These are phyloP conservation scores for Poecilus cupreus DNA, from an alignment of 2,888 invertebrate genomes.

Conservation along the genomic window DNA sequence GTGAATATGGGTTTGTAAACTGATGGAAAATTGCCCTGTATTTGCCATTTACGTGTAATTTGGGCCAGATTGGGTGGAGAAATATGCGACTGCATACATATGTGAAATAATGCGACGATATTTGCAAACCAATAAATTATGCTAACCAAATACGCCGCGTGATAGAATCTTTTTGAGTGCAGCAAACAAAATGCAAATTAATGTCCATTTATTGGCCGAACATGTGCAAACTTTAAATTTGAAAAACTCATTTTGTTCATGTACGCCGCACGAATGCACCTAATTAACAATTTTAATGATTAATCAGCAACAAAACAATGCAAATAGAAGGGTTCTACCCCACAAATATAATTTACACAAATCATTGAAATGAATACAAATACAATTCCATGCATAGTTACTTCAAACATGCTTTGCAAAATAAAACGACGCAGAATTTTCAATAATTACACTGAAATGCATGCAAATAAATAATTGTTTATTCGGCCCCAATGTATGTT, in stretches of 20 bases:
- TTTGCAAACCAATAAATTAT: slow-evolving; percentile 42
- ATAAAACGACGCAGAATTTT: background rate
- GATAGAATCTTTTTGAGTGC: slow-evolving; percentile 31
- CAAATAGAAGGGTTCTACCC: slow-evolving; percentile 33
- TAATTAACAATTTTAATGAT: slow-evolving; percentile 53
- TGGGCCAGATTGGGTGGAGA: background rate
- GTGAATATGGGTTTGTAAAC: too few species aligned
- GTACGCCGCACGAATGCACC: slow-evolving; percentile 31
- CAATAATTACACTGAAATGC: slow-evolving; percentile 4
- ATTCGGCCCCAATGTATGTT: background rate
- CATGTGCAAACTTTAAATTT: slow-evolving; percentile 41
- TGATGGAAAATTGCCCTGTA: too few species aligned
- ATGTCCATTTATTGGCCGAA: slow-evolving; percentile 10
- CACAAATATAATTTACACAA: slow-evolving; percentile 29
- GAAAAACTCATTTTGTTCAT: slow-evolving; percentile 44
- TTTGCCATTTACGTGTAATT: too few species aligned
- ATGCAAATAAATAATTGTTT: background rate
- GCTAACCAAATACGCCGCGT: slow-evolving; percentile 12
- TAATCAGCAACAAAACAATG: slow-evolving; percentile 45
- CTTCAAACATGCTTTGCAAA: background rate
- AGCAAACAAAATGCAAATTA: slow-evolving; percentile 38
- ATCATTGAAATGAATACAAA: slow-evolving; percentile 23
- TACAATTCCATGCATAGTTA: slow-evolving; percentile 15
- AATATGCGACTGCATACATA: slow-evolving; percentile 15
- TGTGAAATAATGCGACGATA: slow-evolving; percentile 10